Conservation (phyloP, 2,888 invertebrate species). For the Agonopterix subpropinquella region DNA sequence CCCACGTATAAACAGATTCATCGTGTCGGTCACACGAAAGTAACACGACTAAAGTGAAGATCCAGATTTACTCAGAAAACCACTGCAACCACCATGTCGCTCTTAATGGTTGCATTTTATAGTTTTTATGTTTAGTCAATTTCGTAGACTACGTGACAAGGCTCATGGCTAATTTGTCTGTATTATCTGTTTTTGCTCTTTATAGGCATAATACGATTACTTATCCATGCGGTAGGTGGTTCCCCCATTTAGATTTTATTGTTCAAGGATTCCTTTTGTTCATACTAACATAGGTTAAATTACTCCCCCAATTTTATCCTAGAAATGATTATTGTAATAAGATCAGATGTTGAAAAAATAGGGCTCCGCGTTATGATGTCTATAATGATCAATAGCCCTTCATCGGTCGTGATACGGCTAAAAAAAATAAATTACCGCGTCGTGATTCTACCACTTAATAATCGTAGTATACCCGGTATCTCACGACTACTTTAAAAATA, state of each 20-base stretch:
- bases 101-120: conserved; percentile 3
- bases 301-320: conserved; percentile 7
- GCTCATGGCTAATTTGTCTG: conserved; percentile 50
- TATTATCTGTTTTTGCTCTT: conserved; percentile 39
- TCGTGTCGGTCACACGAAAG: conserved; percentile 27
- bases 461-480: conserved; percentile 64
- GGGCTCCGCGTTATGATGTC: conserved; percentile 49
- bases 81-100: conserved; percentile 16
- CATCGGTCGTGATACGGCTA: conserved; percentile 52
- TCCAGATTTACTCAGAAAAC: conserved; percentile 1
- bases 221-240: conserved; percentile 55
- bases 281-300: conserved; percentile 2
- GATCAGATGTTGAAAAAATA: conserved; percentile 38
- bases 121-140: conserved; percentile 34
- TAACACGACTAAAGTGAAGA: conserved; percentile 22
- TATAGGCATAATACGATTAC: conserved; percentile 32
- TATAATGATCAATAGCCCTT: conserved; percentile 67
- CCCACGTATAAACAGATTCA: conserved; percentile 36
- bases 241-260: conserved; percentile 6
- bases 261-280: conserved; percentile 5
- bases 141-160: conserved; percentile 49
- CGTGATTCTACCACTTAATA: conserved; percentile 72
- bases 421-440: conserved; percentile 54
- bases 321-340: conserved; percentile 36
- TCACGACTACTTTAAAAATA: conserved; percentile 72